phyloP scores from a whole-genome alignment of 92 coral and sea anemone genomes.

The Muricea muricata region DNA sequence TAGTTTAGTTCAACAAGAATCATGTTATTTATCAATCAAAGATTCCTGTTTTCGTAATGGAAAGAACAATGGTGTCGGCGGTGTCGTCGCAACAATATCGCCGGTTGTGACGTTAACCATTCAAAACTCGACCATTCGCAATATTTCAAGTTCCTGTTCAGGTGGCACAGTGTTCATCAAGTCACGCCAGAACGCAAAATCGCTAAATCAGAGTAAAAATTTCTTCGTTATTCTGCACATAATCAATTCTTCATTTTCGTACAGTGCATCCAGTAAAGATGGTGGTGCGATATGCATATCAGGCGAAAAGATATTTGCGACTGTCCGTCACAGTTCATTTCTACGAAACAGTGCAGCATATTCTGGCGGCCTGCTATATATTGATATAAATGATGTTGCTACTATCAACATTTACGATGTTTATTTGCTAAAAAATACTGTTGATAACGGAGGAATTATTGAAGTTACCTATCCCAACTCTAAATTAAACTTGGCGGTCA shows the following conservation, averaged over 20 bases:
- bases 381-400: neutral
- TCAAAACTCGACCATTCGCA: slow-evolving; percentile 3
- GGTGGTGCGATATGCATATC: slow-evolving; percentile 29
- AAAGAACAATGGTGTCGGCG: slow-evolving; percentile 11
- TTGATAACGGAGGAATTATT: slow-evolving; percentile 25
- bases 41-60: slow-evolving; percentile 23
- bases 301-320: neutral
- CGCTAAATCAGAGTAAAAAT: neutral
- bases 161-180: slow-evolving; percentile 27
- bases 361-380: neutral
- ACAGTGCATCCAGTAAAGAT: neutral
- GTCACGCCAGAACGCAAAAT: neutral
- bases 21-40: slow-evolving; percentile 9
- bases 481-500: slow-evolving; percentile 7
- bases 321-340: neutral
- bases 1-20: neutral
- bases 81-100: neutral
- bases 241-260: slow-evolving; percentile 25
- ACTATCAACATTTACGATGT: slow-evolving; percentile 7
- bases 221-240: neutral
- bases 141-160: neutral
- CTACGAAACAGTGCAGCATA: neutral
- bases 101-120: neutral
- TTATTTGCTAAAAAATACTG: neutral
- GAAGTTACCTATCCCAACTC: neutral